These are phyloP conservation scores for Tolypeutes matacus DNA, from an alignment of 2,797 vertebrate genomes.

Conservation along the genomic window DNA sequence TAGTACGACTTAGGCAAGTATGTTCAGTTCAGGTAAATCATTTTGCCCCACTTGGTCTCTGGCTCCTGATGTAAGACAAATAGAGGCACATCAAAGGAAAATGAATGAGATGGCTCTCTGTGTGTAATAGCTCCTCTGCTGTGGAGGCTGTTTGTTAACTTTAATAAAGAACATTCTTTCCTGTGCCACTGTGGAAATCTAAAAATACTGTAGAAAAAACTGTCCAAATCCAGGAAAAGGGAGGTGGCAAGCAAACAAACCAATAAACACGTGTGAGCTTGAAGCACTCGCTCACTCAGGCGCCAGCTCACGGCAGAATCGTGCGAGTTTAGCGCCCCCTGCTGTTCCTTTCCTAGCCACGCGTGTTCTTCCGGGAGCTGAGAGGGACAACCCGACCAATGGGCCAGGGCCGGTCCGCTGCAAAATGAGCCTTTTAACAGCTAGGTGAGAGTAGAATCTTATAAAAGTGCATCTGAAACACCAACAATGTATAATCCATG, in stretches of 20 bases:
- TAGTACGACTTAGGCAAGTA: not conserved
- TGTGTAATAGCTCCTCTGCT: not conserved
- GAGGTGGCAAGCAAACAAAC: not conserved
- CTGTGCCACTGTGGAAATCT: not conserved
- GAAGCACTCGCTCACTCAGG: not conserved
- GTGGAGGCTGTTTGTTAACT: not conserved
- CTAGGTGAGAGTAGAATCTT: not conserved
- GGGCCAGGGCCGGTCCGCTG: not conserved
- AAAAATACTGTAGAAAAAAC: not conserved
- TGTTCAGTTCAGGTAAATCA: not conserved
- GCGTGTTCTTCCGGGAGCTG: not conserved
- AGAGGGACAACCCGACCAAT: not conserved
- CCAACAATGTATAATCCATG: not conserved
- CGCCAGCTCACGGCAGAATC: not conserved
- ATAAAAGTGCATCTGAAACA: not conserved
- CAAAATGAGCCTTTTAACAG: not conserved
- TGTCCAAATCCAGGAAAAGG: not conserved
- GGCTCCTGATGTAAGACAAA: not conserved
- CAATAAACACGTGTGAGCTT: not conserved
- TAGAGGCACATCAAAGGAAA: not conserved
- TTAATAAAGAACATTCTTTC: not conserved
- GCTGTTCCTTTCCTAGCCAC: slow-evolving; percentile 79
- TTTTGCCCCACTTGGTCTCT: not conserved
- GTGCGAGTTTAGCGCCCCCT: slow-evolving; percentile 89
- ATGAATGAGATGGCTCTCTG: not conserved